These are phyloP conservation scores for Bothrops jararaca DNA, from an alignment of 2,113 vertebrate species.

Conservation along the genomic window DNA sequence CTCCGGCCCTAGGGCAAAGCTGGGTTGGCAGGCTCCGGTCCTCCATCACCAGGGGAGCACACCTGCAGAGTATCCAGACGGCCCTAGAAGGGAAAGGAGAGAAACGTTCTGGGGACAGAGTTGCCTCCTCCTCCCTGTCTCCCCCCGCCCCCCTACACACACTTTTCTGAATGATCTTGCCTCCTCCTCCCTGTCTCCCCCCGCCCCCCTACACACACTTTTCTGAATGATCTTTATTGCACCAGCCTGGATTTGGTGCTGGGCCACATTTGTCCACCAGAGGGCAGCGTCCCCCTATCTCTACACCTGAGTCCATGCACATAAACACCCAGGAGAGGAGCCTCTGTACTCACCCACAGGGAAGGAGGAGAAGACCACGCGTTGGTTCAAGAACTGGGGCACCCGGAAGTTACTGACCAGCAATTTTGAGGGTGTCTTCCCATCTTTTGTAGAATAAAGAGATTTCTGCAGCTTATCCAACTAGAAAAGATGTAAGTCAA, in stretches of 20 bases:
- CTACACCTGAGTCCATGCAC: neutral
- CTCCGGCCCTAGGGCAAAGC: neutral
- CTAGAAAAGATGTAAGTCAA: conserved; percentile 32
- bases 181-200: neutral
- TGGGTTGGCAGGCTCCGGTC: neutral
- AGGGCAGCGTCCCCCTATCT: neutral
- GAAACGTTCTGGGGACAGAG: rapidly evolving
- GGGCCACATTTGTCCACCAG: neutral
- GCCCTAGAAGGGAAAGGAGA: conserved; percentile 3
- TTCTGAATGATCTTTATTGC: neutral
- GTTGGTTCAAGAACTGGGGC: conserved; percentile 62
- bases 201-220: too few species aligned
- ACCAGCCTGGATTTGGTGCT: neutral
- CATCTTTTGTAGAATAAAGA: conserved; percentile 43
- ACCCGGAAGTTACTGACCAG: conserved; percentile 66
- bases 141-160: neutral
- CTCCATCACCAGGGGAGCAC: rapidly evolving
- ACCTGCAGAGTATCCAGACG: conserved; percentile 44
- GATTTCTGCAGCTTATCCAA: conserved; percentile 66
- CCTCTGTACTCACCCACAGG: conserved; percentile 47
- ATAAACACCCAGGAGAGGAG: rapidly evolving
- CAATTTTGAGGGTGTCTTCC: rapidly evolving
- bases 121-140: too few species aligned
- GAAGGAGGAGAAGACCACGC: conserved; percentile 61
- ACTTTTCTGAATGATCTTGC: neutral